Evolutionary conservation across 2,888 invertebrate genomes (phyloP).

Genomic region (Drosophila antonietae): DNA sequence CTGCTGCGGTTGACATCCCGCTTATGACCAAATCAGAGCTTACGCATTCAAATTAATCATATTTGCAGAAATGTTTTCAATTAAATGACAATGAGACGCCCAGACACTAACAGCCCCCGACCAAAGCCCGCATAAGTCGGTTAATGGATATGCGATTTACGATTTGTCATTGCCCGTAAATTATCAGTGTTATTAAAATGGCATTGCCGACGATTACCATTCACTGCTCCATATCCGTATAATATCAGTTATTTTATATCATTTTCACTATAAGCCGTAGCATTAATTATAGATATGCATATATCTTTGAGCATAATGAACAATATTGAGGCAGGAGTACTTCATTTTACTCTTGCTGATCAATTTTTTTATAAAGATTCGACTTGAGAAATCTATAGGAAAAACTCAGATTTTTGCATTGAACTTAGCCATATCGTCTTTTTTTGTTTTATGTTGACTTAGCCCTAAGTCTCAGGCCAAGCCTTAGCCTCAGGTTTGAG

Average conservation of each 20-base stretch:
- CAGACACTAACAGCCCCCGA: background rate
- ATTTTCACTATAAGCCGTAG: background rate
- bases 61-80: conserved; percentile 59
- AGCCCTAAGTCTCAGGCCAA: too few relatives aligned
- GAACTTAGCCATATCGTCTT: too few relatives aligned
- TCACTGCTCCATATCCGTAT: background rate
- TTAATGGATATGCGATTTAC: conserved; percentile 65
- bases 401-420: too few relatives aligned
- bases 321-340: too few relatives aligned
- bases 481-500: too few relatives aligned
- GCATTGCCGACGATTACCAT: conserved; percentile 16
- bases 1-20: conserved; percentile 19
- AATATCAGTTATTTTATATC: background rate
- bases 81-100: conserved; percentile 43
- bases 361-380: too few relatives aligned
- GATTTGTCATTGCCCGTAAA: conserved; percentile 48
- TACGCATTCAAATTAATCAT: conserved; percentile 52
- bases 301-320: background rate
- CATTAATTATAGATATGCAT: background rate
- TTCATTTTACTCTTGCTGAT: too few relatives aligned
- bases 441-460: too few relatives aligned
- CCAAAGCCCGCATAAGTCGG: conserved; percentile 59
- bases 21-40: conserved; percentile 42
- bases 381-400: too few relatives aligned
- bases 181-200: conserved; percentile 39